Percentiles rank a stretch among this genome's conserved stretches.
phyloP scores from a whole-genome alignment of 2,113 vertebrate genomes.

The Poecile atricapillus region DNA sequence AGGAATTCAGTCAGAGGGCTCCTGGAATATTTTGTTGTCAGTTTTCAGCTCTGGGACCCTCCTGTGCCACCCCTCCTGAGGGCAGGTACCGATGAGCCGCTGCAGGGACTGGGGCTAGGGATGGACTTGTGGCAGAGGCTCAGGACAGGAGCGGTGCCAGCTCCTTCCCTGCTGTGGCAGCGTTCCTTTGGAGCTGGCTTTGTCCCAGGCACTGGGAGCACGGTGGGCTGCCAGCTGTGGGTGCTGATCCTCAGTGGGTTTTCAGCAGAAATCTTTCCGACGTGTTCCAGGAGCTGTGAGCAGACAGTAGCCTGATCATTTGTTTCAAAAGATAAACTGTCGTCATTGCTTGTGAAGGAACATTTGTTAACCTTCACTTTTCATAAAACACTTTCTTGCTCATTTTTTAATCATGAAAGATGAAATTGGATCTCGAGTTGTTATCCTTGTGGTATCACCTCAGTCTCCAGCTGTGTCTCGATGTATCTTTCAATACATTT shows the following conservation, averaged over 20 bases:
- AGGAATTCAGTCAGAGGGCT: neutral
- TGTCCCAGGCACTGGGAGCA: neutral
- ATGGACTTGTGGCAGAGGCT: neutral
- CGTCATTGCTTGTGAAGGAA: constrained; percentile 54
- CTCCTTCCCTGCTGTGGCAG: accelerated
- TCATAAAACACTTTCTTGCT: constrained; percentile 67
- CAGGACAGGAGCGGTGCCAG: accelerated
- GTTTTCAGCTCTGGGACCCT: neutral
- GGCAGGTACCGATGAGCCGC: accelerated
- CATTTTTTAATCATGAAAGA: constrained; percentile 70
- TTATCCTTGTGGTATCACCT: constrained; percentile 62
- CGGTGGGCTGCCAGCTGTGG: accelerated
- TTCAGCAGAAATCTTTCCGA: neutral
- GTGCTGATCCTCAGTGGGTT: neutral
- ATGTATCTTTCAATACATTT: constrained; percentile 48
- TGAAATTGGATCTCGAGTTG: constrained; percentile 65
- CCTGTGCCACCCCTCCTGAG: neutral
- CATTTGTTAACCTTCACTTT: constrained; percentile 65
- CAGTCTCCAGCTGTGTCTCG: constrained; percentile 57
- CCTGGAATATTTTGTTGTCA: neutral
- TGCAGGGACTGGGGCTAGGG: accelerated
- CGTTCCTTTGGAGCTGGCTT: accelerated
- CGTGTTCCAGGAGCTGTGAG: neutral
- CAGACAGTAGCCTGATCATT: neutral
- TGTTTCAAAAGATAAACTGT: constrained; percentile 62